Percentiles rank a stretch among this genome's conserved stretches.
Evolutionary conservation across 2,113 vertebrate species (phyloP).

Genomic region (Rhabdornis inornatus): DNA sequence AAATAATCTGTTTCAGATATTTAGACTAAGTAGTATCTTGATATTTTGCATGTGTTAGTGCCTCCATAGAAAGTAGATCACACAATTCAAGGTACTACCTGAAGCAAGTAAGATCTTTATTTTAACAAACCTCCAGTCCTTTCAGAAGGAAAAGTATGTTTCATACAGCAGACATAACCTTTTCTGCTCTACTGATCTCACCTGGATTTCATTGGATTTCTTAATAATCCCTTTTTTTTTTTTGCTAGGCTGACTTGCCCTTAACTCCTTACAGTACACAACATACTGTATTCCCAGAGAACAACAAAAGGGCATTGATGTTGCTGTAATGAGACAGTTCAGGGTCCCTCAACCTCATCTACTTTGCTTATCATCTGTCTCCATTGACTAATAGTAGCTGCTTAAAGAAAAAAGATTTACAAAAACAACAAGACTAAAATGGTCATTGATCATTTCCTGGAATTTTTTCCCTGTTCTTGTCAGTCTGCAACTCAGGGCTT

Average conservation of each 20-base stretch:
- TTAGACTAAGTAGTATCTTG: background rate
- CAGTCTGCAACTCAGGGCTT: background rate
- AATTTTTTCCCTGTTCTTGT: background rate
- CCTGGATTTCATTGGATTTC: background rate
- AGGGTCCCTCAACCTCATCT: background rate
- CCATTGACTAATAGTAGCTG: background rate
- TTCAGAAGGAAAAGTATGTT: background rate
- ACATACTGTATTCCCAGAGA: background rate
- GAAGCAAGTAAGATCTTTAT: background rate
- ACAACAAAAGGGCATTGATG: accelerated
- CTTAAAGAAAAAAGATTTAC: background rate
- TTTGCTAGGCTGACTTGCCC: background rate
- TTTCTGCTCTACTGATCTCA: background rate
- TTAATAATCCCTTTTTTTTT: background rate
- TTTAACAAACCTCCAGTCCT: background rate
- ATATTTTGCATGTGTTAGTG: background rate
- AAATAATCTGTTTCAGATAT: background rate
- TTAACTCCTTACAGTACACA: background rate
- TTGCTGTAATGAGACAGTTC: background rate
- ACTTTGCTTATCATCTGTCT: background rate
- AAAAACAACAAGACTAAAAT: background rate
- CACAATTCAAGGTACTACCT: background rate
- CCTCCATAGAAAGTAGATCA: background rate
- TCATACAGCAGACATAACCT: background rate
- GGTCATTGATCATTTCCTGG: background rate